phyloP scores from a whole-genome alignment of 1,140 invertebrate species.

The Paralvinella palmiformis region DNA sequence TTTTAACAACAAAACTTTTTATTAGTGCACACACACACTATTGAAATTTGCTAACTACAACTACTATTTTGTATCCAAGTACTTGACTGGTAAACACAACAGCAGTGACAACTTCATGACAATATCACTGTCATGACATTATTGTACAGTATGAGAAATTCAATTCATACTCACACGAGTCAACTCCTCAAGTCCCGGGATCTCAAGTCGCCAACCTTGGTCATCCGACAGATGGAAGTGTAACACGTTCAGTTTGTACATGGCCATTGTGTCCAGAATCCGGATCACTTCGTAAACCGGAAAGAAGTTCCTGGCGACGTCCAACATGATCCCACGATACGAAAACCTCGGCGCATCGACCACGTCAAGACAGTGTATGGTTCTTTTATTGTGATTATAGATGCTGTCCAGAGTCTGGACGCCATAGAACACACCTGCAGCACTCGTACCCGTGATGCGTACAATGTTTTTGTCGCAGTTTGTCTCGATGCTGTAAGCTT shows the following conservation, averaged over 20 bases:
- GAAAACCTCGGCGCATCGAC: constrained; percentile 1
- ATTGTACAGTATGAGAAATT: too few relatives aligned
- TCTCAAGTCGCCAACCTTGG: constrained; percentile 45
- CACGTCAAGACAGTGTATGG: not conserved
- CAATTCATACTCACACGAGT: constrained; percentile 23
- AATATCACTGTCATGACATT: too few relatives aligned
- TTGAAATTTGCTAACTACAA: too few relatives aligned
- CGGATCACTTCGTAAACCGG: constrained; percentile 24
- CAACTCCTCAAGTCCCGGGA: constrained; percentile 35
- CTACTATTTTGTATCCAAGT: too few relatives aligned
- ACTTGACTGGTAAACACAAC: too few relatives aligned
- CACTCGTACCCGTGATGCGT: constrained; percentile 19
- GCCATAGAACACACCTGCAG: constrained; percentile 32
- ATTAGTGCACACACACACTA: too few relatives aligned
- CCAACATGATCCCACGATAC: constrained; percentile 40
- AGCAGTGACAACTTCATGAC: too few relatives aligned
- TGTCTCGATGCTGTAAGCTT: constrained; percentile 26
- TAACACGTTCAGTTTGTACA: constrained; percentile 43
- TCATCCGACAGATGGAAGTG: constrained; percentile 47
- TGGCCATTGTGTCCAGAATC: constrained; percentile 37
- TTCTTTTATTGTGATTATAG: not conserved
- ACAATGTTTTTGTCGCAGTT: constrained; percentile 21
- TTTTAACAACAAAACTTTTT: too few relatives aligned
- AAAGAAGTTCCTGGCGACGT: constrained; percentile 40
- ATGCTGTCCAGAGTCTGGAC: constrained; percentile 33